Conservation (phyloP, 64 coral and sea anemone species). For the Acropora yongei region DNA sequence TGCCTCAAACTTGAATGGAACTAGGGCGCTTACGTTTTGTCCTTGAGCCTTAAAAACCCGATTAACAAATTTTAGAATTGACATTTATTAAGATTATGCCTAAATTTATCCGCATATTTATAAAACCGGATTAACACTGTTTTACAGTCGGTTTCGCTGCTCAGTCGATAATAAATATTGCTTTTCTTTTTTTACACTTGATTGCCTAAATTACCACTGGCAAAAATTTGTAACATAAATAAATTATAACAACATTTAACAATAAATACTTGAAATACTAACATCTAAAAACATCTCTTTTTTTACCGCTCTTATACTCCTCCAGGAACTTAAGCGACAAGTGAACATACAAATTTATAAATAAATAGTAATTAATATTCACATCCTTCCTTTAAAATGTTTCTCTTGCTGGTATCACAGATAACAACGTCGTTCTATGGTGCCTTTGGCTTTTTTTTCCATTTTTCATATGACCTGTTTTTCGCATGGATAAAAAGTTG, state of each 20-base stretch:
- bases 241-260: not conserved
- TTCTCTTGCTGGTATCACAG: not conserved
- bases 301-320: not conserved
- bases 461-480: slow-evolving; percentile 34
- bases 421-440: not conserved
- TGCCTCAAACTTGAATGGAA: too few relatives aligned
- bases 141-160: slow-evolving; percentile 1
- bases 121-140: not conserved
- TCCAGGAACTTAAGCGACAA: not conserved
- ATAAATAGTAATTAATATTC: slow-evolving; percentile 16
- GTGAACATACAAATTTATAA: not conserved
- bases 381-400: not conserved
- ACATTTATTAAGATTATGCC: not conserved
- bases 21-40: not conserved
- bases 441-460: not conserved
- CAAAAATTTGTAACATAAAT: not conserved
- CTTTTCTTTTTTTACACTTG: slow-evolving; percentile 6
- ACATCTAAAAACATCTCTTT: not conserved
- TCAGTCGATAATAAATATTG: not conserved
- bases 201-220: not conserved
- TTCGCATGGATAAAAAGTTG: slow-evolving; percentile 26
- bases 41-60: not conserved
- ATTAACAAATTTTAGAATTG: not conserved
- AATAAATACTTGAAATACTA: slow-evolving; percentile 8
- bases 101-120: not conserved